Percentiles rank a stretch among this genome's conserved stretches.
phyloP scores from a whole-genome alignment of 2,888 invertebrate genomes.

The Limnephilus auricula region DNA sequence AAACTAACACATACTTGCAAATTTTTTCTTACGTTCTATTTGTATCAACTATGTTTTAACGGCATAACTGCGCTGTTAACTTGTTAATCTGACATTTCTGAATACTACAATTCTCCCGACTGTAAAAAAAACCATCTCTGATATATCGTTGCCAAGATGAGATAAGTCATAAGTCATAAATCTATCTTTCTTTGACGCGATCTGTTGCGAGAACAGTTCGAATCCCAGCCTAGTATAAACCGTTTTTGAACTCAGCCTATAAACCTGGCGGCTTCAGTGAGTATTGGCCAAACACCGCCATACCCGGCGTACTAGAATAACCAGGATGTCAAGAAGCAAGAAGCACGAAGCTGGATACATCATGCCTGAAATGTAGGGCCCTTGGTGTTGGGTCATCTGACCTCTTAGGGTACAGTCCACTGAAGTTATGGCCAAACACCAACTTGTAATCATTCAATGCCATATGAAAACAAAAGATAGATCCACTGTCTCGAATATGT shows the following conservation, averaged over 20 bases:
- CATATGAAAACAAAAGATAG: too few relatives aligned
- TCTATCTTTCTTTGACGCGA: background rate
- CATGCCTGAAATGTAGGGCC: background rate
- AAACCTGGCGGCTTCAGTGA: background rate
- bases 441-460: background rate
- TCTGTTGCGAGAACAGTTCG: background rate
- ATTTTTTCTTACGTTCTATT: background rate
- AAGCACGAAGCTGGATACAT: slow-evolving; percentile 25
- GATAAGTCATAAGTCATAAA: slow-evolving; percentile 3
- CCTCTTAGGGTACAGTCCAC: background rate
- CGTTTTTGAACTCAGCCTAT: slow-evolving; percentile 21
- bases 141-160: background rate
- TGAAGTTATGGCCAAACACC: background rate
- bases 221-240: background rate
- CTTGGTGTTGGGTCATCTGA: background rate
- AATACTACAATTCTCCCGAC: background rate
- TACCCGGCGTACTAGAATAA: slow-evolving; percentile 11
- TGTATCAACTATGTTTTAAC: background rate
- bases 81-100: background rate
- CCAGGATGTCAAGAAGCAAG: slow-evolving; percentile 30
- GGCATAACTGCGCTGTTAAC: background rate
- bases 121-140: background rate
- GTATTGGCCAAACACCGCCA: slow-evolving; percentile 15
- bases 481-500: too few relatives aligned
- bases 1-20: background rate